phyloP scores from a whole-genome alignment of 2,113 vertebrate species.

The Tricholaema leucomelas region DNA sequence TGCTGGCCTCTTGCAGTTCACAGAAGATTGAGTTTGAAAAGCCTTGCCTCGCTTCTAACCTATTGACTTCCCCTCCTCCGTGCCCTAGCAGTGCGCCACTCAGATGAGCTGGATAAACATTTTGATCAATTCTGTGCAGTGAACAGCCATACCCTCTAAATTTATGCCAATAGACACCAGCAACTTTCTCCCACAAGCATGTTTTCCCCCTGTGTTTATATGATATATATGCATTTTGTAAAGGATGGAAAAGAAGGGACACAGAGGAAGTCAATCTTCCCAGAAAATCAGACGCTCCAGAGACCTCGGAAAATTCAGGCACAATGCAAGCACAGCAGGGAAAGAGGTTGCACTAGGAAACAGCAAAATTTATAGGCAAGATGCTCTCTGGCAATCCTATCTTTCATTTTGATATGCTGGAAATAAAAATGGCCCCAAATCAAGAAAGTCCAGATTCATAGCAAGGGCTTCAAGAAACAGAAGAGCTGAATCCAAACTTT shows the following conservation, averaged over 20 bases:
- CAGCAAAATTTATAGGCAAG: background rate
- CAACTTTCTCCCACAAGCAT: background rate
- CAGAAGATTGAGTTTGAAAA: background rate
- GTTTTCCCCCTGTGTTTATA: rapidly evolving
- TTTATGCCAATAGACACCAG: background rate
- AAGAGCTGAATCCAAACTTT: background rate
- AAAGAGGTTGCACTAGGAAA: background rate
- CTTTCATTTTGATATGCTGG: background rate
- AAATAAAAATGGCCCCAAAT: background rate
- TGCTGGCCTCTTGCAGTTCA: background rate
- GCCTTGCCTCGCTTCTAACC: conserved; percentile 31
- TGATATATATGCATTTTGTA: background rate
- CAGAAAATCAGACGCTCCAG: background rate
- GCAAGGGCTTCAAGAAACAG: rapidly evolving
- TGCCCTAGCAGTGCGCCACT: background rate
- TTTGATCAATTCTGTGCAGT: conserved; percentile 17
- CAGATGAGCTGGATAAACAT: background rate
- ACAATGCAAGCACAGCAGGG: background rate
- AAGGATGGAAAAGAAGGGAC: background rate
- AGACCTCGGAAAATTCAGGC: background rate
- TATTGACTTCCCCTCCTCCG: background rate
- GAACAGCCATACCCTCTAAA: background rate
- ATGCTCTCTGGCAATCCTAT: background rate
- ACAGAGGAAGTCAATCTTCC: background rate
- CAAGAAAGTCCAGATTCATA: background rate